Percentiles rank a stretch among this genome's conserved stretches.
Evolutionary conservation across 2,888 invertebrate species (phyloP).

Genomic region (Deilephila elpenor): DNA sequence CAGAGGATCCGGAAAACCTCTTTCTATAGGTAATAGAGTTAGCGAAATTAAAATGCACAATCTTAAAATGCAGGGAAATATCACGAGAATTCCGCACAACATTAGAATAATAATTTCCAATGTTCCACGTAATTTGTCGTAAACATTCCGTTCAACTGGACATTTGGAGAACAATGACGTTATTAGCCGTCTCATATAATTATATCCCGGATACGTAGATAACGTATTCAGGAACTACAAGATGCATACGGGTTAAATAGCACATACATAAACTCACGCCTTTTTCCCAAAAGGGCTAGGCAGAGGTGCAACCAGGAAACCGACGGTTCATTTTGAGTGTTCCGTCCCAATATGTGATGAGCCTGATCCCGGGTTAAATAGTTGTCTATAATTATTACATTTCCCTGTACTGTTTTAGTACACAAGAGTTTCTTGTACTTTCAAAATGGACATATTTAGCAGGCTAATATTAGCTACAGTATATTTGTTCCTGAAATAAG

Average conservation of each 20-base stretch:
- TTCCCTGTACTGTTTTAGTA: too few species aligned
- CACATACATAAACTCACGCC: too few species aligned
- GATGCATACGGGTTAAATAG: not conserved
- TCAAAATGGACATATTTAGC: too few species aligned
- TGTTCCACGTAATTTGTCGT: conserved; percentile 10
- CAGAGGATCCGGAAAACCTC: not conserved
- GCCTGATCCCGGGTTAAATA: too few species aligned
- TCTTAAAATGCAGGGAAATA: conserved; percentile 2
- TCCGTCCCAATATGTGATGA: too few species aligned
- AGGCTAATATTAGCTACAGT: too few species aligned
- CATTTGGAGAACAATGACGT: conserved; percentile 7
- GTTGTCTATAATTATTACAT: too few species aligned
- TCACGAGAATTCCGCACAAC: not conserved
- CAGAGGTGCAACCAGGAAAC: too few species aligned
- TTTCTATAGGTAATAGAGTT: not conserved
- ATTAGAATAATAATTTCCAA: conserved; percentile 21
- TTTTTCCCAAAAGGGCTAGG: too few species aligned
- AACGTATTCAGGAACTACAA: not conserved
- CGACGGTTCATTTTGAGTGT: too few species aligned
- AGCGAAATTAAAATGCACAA: not conserved
- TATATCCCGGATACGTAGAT: not conserved
- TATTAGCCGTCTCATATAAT: not conserved
- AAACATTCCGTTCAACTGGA: too few species aligned
- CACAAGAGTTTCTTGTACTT: too few species aligned
- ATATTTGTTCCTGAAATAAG: not conserved